These are phyloP conservation scores for Rattus norvegicus DNA, from an alignment of 2,113 vertebrate species.

Conservation along the genomic window DNA sequence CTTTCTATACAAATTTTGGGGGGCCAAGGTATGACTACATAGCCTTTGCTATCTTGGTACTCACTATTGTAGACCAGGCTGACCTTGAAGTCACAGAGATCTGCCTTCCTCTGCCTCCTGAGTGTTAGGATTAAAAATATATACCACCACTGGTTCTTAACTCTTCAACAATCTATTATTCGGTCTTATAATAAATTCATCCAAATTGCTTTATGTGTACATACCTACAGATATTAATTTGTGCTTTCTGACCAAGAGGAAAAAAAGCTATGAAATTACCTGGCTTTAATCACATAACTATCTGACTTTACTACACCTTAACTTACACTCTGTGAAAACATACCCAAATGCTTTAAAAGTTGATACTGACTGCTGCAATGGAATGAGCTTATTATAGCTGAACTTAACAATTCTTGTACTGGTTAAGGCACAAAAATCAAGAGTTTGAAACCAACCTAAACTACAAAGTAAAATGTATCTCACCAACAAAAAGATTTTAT, in stretches of 20 bases:
- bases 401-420: background rate
- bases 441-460: background rate
- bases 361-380: background rate
- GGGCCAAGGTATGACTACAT: background rate
- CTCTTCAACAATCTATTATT: background rate
- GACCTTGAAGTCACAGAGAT: background rate
- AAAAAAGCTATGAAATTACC: conserved; percentile 16
- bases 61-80: background rate
- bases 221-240: background rate
- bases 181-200: background rate
- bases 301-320: background rate
- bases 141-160: background rate
- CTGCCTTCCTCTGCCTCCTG: background rate
- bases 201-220: background rate
- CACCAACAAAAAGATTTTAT: background rate
- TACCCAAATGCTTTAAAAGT: background rate
- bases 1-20: background rate
- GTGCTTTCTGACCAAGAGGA: conserved; percentile 16
- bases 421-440: background rate
- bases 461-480: background rate
- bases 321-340: background rate
- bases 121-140: background rate
- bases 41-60: background rate
- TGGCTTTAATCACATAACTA: conserved; percentile 4
- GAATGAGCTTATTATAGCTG: background rate